phyloP scores from a whole-genome alignment of 1,140 invertebrate genomes.

The Colletes gigas region DNA sequence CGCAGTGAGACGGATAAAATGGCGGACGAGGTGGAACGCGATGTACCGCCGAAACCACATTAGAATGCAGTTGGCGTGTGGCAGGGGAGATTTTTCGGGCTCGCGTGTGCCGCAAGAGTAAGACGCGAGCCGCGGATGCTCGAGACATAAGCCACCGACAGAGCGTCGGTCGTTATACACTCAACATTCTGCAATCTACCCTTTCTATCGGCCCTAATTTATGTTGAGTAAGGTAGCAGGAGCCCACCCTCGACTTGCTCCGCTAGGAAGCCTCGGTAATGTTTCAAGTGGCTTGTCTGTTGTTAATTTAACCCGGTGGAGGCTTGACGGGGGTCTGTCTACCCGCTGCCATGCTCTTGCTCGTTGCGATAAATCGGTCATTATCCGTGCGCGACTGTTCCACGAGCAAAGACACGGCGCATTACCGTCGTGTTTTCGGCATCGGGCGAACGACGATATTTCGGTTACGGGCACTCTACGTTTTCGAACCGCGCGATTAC shows the following conservation, averaged over 20 bases:
- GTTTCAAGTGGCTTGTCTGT: slow-evolving; percentile 81
- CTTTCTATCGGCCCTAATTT: slow-evolving; percentile 81
- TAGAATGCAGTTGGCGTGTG: slow-evolving; percentile 57
- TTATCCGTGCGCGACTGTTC: slow-evolving; percentile 61
- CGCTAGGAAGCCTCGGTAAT: slow-evolving; percentile 78
- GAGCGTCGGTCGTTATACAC: slow-evolving; percentile 73
- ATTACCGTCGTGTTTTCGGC: background rate
- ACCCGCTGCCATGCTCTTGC: slow-evolving; percentile 67
- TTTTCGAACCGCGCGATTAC: slow-evolving; percentile 30
- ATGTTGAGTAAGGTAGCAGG: slow-evolving; percentile 78
- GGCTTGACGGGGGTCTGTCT: slow-evolving; percentile 76
- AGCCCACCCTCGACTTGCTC: slow-evolving; percentile 70
- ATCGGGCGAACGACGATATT: background rate
- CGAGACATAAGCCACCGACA: slow-evolving; percentile 59
- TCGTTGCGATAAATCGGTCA: slow-evolving; percentile 78
- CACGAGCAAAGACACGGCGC: background rate
- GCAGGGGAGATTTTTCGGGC: slow-evolving; percentile 51
- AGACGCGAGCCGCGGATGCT: slow-evolving; percentile 65
- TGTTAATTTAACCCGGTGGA: slow-evolving; percentile 79
- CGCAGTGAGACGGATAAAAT: too few relatives aligned
- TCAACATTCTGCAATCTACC: slow-evolving; percentile 80
- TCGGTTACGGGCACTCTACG: slow-evolving; percentile 4
- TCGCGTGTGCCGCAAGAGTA: slow-evolving; percentile 61
- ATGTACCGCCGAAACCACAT: background rate
- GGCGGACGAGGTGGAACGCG: background rate